Evolutionary conservation across 1,140 invertebrate species (phyloP).

Genomic region (Ectropis grisescens): DNA sequence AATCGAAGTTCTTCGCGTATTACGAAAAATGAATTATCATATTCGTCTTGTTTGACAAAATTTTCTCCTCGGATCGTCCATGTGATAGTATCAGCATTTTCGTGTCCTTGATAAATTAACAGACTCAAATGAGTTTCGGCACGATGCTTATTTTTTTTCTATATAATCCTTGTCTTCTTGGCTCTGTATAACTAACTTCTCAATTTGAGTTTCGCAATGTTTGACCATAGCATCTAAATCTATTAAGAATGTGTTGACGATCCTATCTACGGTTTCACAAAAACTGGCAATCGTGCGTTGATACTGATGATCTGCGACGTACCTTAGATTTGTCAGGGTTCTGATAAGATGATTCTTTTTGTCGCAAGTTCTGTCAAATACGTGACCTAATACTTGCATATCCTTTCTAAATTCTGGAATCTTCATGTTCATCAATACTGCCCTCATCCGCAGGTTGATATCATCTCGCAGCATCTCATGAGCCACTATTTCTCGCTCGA

Average conservation of each 20-base stretch:
- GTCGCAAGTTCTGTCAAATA: conserved; percentile 46
- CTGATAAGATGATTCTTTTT: conserved; percentile 51
- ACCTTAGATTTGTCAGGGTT: conserved; percentile 35
- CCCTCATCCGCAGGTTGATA: conserved; percentile 41
- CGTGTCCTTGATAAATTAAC: conserved; percentile 41
- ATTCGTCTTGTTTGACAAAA: conserved; percentile 57
- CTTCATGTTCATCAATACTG: conserved; percentile 53
- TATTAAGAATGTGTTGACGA: conserved; percentile 54
- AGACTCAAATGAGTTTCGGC: conserved; percentile 58
- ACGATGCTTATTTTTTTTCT: too few species aligned
- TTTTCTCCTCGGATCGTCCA: conserved; percentile 56
- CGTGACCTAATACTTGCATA: conserved; percentile 53
- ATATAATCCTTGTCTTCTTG: too few species aligned
- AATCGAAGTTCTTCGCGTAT: conserved; percentile 48
- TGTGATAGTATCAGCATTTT: conserved; percentile 38
- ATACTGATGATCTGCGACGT: conserved; percentile 51
- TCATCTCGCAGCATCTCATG: conserved; percentile 30
- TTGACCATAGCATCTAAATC: conserved; percentile 42
- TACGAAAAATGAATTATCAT: conserved; percentile 36
- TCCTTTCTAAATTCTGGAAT: conserved; percentile 51
- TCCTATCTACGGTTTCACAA: conserved; percentile 49
- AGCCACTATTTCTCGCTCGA: conserved; percentile 40
- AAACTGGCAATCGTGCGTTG: conserved; percentile 52
- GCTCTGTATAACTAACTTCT: conserved; percentile 30
- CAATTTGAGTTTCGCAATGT: conserved; percentile 34